A percentile compares a stretch with the other conserved stretches of the same genome.
Evolutionary conservation across 2,888 invertebrate species (phyloP).

Genomic region (Phaonia tiefii): DNA sequence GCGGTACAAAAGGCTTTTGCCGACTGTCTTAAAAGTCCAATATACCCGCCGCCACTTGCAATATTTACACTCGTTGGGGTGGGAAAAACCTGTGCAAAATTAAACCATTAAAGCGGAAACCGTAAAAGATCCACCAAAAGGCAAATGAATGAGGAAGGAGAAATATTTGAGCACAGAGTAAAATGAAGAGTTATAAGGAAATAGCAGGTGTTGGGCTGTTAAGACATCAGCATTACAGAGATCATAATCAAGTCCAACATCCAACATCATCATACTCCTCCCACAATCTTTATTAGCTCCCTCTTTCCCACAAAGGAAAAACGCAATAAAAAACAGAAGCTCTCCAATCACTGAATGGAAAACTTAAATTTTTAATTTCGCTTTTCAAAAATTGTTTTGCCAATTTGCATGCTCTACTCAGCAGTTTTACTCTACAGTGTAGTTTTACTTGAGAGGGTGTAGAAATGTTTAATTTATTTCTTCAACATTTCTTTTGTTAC

Average conservation of each 20-base stretch:
- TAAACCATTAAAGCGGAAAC: too few relatives aligned
- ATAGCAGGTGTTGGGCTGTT: background rate
- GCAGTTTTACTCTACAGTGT: slow-evolving; percentile 29
- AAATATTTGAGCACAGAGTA: too few relatives aligned
- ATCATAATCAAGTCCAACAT: background rate
- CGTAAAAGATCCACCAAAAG: too few relatives aligned
- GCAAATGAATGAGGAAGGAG: too few relatives aligned
- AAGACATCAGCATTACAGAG: background rate
- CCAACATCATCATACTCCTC: slow-evolving; percentile 12
- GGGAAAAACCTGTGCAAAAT: too few relatives aligned
- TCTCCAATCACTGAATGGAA: slow-evolving; percentile 6
- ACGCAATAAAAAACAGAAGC: background rate
- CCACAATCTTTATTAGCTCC: background rate
- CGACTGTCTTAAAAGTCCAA: too few relatives aligned
- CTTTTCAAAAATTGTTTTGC: background rate
- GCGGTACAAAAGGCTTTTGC: too few relatives aligned
- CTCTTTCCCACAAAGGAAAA: too few relatives aligned
- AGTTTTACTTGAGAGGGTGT: slow-evolving; percentile 48
- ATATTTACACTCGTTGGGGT: too few relatives aligned
- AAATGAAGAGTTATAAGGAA: background rate
- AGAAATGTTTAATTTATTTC: slow-evolving; percentile 19
- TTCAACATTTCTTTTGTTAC: background rate
- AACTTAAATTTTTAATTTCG: slow-evolving; percentile 11
- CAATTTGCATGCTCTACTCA: slow-evolving; percentile 39
- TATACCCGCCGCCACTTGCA: too few relatives aligned